Evolutionary conservation across 2,888 invertebrate species (phyloP).

Genomic region (Blera fallax): DNA sequence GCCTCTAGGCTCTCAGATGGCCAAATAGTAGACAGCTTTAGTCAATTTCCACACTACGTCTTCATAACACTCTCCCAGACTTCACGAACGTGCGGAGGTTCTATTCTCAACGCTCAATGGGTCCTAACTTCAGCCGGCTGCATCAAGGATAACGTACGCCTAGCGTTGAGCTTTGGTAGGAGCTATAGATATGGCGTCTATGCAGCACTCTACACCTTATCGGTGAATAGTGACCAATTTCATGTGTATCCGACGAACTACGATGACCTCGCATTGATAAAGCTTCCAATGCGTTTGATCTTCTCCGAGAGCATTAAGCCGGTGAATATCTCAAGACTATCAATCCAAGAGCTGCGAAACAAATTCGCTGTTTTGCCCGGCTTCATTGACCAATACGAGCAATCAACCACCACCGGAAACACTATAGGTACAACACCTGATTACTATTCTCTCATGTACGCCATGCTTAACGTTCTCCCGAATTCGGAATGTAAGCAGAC

Average conservation of each 20-base stretch:
- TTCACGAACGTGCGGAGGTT: constrained; percentile 44
- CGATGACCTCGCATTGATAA: constrained; percentile 59
- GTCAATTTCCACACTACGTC: constrained; percentile 65
- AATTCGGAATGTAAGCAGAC: constrained; percentile 15
- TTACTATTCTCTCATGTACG: constrained; percentile 42
- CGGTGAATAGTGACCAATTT: constrained; percentile 29
- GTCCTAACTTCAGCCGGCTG: constrained; percentile 53
- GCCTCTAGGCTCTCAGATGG: constrained; percentile 40
- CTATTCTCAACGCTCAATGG: constrained; percentile 58
- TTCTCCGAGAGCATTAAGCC: constrained; percentile 22
- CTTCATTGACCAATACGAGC: neutral
- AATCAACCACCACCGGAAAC: no score
- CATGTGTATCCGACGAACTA: constrained; percentile 47
- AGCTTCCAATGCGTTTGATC: constrained; percentile 34
- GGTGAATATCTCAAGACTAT: neutral
- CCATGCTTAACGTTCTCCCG: constrained; percentile 26
- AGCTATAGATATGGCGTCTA: neutral
- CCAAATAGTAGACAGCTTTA: constrained; percentile 39
- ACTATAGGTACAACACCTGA: no score
- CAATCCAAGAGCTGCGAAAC: neutral
- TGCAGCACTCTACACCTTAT: constrained; percentile 17
- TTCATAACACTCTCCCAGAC: neutral
- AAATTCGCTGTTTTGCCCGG: constrained; percentile 37
- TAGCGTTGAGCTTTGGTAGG: constrained; percentile 29
- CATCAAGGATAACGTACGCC: constrained; percentile 3